Evolutionary conservation across 2,888 invertebrate species (phyloP).

Genomic region (Pandemis corylana): DNA sequence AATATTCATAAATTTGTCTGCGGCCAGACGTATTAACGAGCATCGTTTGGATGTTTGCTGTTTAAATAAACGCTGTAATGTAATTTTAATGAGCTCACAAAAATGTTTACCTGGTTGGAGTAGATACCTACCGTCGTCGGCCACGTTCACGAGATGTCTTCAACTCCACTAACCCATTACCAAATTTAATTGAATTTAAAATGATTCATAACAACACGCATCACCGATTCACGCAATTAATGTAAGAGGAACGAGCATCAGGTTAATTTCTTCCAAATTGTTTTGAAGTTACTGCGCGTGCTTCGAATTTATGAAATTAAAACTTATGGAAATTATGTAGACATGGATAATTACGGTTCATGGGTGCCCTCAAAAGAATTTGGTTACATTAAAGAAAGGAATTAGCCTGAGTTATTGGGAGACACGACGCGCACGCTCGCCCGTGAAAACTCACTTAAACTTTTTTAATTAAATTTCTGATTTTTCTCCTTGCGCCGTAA

Average conservation of each 20-base stretch:
- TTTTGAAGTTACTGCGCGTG: slow-evolving; percentile 29
- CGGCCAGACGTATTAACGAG: slow-evolving; percentile 77
- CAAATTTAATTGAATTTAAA: not conserved
- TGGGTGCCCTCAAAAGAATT: slow-evolving; percentile 58
- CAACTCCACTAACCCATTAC: not conserved
- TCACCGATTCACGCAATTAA: slow-evolving; percentile 14
- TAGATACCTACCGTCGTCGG: slow-evolving; percentile 51
- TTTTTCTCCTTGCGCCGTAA: slow-evolving; percentile 70
- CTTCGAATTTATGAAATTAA: slow-evolving; percentile 28
- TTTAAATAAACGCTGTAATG: slow-evolving; percentile 82
- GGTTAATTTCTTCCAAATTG: slow-evolving; percentile 25
- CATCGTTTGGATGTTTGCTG: slow-evolving; percentile 81
- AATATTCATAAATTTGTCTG: slow-evolving; percentile 76
- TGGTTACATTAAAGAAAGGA: slow-evolving; percentile 58
- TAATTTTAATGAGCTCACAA: slow-evolving; percentile 83
- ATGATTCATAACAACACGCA: slow-evolving; percentile 3
- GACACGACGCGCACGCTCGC: slow-evolving; percentile 67
- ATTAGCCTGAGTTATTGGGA: slow-evolving; percentile 76
- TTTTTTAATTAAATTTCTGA: slow-evolving; percentile 84
- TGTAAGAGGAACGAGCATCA: slow-evolving; percentile 6
- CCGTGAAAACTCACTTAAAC: slow-evolving; percentile 84
- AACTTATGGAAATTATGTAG: slow-evolving; percentile 37
- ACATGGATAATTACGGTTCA: slow-evolving; percentile 47
- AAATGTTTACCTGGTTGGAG: slow-evolving; percentile 71
- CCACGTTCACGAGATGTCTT: not conserved